These are phyloP conservation scores for Rhodophaea formosa DNA, from an alignment of 2,888 invertebrate species.

Conservation along the genomic window DNA sequence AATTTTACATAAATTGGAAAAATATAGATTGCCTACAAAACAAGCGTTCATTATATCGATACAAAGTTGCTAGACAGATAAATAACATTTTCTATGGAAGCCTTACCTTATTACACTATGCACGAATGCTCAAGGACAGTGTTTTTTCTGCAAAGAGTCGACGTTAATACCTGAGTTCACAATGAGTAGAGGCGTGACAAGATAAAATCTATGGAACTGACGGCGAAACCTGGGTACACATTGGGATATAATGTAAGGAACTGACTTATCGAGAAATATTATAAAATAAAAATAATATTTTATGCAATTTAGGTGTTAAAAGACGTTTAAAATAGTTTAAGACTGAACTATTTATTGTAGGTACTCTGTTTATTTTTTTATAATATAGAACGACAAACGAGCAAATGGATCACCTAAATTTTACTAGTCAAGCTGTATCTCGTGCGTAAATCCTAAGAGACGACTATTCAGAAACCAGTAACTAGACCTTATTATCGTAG, in stretches of 20 bases:
- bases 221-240: conserved; percentile 46
- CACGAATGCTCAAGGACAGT: conserved; percentile 49
- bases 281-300: neutral
- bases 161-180: conserved; percentile 59
- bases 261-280: neutral
- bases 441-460: too few species aligned
- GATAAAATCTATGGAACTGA: conserved; percentile 70
- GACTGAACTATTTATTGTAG: too few species aligned
- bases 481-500: too few species aligned
- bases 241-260: neutral
- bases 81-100: conserved; percentile 36
- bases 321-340: too few species aligned
- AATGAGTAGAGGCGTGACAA: conserved; percentile 72
- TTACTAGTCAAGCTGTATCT: too few species aligned
- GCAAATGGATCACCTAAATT: too few species aligned
- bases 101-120: conserved; percentile 56
- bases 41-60: neutral
- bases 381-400: too few species aligned
- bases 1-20: neutral
- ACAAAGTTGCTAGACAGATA: conserved; percentile 21
- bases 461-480: too few species aligned
- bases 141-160: conserved; percentile 56
- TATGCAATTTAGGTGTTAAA: too few species aligned
- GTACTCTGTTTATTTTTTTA: too few species aligned
- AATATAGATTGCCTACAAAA: neutral